These are phyloP conservation scores for Engystomops pustulosus DNA, from an alignment of 2,113 vertebrate species.

Conservation along the genomic window DNA sequence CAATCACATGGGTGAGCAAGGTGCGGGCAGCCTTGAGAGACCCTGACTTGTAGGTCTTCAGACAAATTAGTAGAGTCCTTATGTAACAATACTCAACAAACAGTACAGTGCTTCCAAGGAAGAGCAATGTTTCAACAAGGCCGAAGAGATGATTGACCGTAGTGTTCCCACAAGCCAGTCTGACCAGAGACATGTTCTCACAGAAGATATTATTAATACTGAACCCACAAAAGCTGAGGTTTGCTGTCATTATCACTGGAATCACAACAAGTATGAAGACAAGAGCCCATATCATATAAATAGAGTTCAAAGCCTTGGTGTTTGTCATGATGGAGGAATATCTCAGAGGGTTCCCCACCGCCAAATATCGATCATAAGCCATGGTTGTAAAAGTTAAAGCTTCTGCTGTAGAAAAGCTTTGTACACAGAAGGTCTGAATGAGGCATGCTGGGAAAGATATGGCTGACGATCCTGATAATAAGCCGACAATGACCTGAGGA, in stretches of 20 bases:
- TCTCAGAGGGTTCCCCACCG: conserved; percentile 19
- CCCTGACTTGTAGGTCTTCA: not conserved
- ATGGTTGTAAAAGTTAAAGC: conserved; percentile 3
- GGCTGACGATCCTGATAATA: not conserved
- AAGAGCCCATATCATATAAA: not conserved
- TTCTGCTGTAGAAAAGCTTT: not conserved
- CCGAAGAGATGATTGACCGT: not conserved
- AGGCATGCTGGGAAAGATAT: not conserved
- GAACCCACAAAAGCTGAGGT: not conserved
- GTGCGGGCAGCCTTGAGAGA: conserved; percentile 10
- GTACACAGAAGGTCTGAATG: not conserved
- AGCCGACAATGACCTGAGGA: not conserved
- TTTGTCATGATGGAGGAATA: conserved; percentile 17
- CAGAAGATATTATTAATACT: not conserved
- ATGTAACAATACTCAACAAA: conserved; percentile 15
- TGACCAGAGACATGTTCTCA: conserved; percentile 31
- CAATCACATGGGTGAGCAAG: not conserved
- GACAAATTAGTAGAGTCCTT: not conserved
- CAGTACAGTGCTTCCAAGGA: not conserved
- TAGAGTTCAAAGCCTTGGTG: not conserved
- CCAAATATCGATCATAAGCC: conserved; percentile 33
- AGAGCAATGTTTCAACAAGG: not conserved
- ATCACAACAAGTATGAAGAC: not conserved
- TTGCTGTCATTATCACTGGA: not conserved
- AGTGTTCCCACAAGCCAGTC: not conserved